Base-by-base conservation (phyloP, 1,140 invertebrate species). In the Musca vetustissima region DNA sequence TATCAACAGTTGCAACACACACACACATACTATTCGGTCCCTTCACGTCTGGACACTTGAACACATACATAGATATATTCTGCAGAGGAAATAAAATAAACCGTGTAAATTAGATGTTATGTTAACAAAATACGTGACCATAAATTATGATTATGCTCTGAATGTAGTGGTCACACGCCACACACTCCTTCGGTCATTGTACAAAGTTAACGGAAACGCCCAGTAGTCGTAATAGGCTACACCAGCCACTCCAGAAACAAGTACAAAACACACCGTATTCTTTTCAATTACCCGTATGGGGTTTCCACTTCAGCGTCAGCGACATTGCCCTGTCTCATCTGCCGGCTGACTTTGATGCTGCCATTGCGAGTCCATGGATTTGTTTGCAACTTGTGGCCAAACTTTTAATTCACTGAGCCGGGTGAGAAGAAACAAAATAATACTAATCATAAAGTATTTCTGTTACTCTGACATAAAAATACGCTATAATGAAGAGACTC, bases 1-100 rank as follows among this genome's bases (percentile, higher is more conserved):
- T 32, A 32, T 32, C 28, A 32, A 32, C 28, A 32, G 21, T 59
- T 59, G 22, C 25, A 43, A 43, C 13, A 64, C 11, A 32, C 43
- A 36, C 15, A 43, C 17, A 64, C 8, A 36, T 43, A 43, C 15
- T 4, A 32, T 32, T 3, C 28, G 9, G 28, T 4, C 28, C 28
- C 9, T 32, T 32, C 9, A 32, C 28, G 28, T 32, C 28, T 32
- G 4, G 28, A 3, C 28, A 32, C 28, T 32, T 4, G 9, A 32
- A 9, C 9, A 32, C 25, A 48, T 24, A 47, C 47, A 59, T 24
- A 66, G 21, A 47, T 68, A 61, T 64, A 19, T 53, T 48, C 52
- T 69, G 68, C 68, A 64, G 68, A 21, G 68, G 68, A 69, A 69
- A 65, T 69, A 69, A 69, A 69, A 69, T 69, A 69, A 69, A 69